Evolutionary conservation across 2,797 vertebrate genomes (phyloP).

Genomic region (Gallinago nigripennis): DNA sequence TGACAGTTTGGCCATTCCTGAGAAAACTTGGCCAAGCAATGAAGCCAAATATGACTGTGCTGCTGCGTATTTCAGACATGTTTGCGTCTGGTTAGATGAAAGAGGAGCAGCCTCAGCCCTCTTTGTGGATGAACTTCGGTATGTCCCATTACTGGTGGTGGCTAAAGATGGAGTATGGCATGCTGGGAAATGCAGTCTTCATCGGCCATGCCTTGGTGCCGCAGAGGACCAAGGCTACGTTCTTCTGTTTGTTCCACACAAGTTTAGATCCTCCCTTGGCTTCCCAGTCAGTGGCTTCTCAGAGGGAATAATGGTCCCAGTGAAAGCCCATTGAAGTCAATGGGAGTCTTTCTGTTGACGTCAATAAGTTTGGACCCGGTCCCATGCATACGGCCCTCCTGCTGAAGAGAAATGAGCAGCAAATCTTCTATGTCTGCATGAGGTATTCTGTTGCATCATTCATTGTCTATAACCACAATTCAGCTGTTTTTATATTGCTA

Average conservation of each 20-base stretch:
- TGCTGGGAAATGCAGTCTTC: neutral
- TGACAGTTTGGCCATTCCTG: neutral
- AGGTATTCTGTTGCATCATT: constrained; percentile 36
- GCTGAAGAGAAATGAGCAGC: constrained; percentile 46
- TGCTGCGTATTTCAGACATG: neutral
- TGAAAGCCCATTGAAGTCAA: constrained; percentile 7
- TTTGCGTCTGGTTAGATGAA: neutral
- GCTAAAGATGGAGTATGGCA: neutral
- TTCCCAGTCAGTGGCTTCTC: neutral
- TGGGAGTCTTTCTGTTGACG: constrained; percentile 5
- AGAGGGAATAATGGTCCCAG: neutral
- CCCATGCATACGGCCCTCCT: constrained; percentile 30
- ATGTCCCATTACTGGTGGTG: neutral
- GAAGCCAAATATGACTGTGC: neutral
- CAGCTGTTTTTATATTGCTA: constrained; percentile 4
- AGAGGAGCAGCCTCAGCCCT: neutral
- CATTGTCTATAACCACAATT: constrained; percentile 42
- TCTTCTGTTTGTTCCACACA: neutral
- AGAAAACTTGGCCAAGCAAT: neutral
- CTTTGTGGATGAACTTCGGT: neutral
- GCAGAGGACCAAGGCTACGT: neutral
- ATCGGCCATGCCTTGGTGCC: fast-evolving
- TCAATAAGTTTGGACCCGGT: constrained; percentile 1
- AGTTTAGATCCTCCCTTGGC: neutral
- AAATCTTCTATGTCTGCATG: constrained; percentile 22